These are phyloP conservation scores for Oscheius sp. DNA, from an alignment of 2,888 invertebrate species.

Conservation along the genomic window DNA sequence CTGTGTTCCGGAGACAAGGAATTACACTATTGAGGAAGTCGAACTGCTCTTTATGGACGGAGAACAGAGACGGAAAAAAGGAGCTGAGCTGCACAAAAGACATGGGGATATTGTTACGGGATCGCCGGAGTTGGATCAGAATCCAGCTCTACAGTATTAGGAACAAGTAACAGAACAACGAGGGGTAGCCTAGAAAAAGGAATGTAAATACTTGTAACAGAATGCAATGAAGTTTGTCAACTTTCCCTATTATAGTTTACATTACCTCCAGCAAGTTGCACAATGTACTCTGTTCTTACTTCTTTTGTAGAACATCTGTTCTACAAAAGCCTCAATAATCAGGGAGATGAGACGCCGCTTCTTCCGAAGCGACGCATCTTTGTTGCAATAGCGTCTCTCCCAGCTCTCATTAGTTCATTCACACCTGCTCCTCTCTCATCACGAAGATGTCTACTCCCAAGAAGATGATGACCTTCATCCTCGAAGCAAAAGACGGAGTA, in stretches of 20 bases:
- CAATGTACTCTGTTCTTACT: too few species aligned
- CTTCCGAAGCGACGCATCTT: too few species aligned
- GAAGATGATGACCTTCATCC: neutral
- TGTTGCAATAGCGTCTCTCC: too few species aligned
- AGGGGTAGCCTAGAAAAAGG: neutral
- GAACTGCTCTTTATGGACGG: conserved; percentile 41
- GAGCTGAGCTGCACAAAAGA: conserved; percentile 25
- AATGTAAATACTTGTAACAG: neutral
- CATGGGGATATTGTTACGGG: conserved; percentile 25
- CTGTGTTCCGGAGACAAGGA: conserved; percentile 78
- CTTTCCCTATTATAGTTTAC: too few species aligned
- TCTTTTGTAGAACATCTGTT: too few species aligned
- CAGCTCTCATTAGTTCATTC: neutral
- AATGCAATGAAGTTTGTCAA: neutral
- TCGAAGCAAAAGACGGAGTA: neutral
- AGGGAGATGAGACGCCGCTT: too few species aligned
- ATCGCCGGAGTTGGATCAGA: conserved; percentile 4
- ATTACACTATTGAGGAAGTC: conserved; percentile 76
- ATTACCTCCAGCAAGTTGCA: too few species aligned
- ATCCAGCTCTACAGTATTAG: conserved; percentile 33
- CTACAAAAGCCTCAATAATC: too few species aligned
- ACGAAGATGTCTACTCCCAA: neutral
- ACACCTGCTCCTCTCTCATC: neutral
- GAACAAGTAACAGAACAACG: conserved; percentile 1
- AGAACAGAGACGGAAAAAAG: conserved; percentile 30